Evolutionary conservation across 2,797 vertebrate genomes (phyloP).

Genomic region (Cossypha caffra): DNA sequence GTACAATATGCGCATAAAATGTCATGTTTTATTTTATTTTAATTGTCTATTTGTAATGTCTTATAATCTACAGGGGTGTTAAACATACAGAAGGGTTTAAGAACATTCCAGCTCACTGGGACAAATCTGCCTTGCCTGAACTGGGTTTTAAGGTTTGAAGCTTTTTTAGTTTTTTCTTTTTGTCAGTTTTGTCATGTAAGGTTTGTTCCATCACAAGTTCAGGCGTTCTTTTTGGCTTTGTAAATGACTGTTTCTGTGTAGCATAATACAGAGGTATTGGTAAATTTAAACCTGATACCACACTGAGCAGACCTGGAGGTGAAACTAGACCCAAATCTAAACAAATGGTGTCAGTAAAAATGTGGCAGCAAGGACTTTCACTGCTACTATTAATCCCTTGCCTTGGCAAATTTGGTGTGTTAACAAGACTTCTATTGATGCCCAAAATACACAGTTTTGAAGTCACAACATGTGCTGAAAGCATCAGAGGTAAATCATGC

Average conservation of each 20-base stretch:
- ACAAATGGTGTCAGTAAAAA: background rate
- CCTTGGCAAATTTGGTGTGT: background rate
- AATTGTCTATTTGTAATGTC: background rate
- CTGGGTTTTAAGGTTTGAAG: conserved; percentile 84
- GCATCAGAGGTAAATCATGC: background rate
- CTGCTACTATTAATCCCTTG: background rate
- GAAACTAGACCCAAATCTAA: background rate
- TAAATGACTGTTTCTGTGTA: background rate
- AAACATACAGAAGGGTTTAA: conserved; percentile 40
- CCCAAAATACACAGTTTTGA: background rate
- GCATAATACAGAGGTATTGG: background rate
- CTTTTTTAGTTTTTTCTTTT: background rate
- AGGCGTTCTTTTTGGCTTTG: background rate
- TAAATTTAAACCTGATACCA: background rate
- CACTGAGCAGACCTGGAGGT: background rate
- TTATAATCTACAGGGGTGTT: conserved; percentile 46
- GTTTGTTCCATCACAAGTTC: background rate
- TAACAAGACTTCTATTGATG: background rate
- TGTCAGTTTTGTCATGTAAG: background rate
- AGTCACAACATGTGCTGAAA: background rate
- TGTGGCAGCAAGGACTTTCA: background rate
- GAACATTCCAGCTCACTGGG: conserved; percentile 85
- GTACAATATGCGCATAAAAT: background rate
- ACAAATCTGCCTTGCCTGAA: conserved; percentile 80
- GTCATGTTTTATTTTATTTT: background rate